These are phyloP conservation scores for Centroberyx gerrardi DNA, from an alignment of 2,797 vertebrate genomes.

Conservation along the genomic window DNA sequence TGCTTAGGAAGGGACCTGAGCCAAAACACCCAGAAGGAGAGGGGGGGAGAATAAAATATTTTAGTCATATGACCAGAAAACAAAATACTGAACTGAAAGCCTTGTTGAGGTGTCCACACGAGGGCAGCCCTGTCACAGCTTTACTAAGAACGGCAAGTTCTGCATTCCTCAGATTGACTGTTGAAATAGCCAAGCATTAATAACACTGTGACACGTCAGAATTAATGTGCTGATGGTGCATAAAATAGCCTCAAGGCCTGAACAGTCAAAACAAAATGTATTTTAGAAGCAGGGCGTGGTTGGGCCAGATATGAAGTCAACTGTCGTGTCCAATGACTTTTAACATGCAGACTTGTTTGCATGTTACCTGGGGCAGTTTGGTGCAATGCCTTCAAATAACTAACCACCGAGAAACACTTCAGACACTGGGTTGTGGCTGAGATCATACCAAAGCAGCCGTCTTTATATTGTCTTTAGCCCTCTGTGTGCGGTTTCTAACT, in stretches of 20 bases:
- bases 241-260: slow-evolving; percentile 29
- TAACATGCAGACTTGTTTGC: neutral
- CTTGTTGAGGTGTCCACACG: neutral
- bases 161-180: slow-evolving; percentile 2
- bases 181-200: neutral
- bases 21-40: neutral
- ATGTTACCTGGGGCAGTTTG: neutral
- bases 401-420: neutral
- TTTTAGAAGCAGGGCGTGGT: slow-evolving; percentile 34
- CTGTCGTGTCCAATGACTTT: slow-evolving; percentile 14
- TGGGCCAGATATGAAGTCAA: neutral
- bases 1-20: slow-evolving; percentile 94
- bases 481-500: neutral
- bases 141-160: neutral
- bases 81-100: neutral
- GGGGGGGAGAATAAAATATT: neutral
- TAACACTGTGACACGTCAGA: neutral
- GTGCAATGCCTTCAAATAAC: neutral
- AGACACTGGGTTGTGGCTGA: neutral
- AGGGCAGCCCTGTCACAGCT: neutral
- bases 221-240: neutral
- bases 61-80: neutral
- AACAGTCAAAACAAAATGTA: slow-evolving; percentile 25
- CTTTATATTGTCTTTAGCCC: neutral
- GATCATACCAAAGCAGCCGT: neutral